Evolutionary conservation across 1,140 invertebrate genomes (phyloP).

Genomic region (Drosophila bifasciata): DNA sequence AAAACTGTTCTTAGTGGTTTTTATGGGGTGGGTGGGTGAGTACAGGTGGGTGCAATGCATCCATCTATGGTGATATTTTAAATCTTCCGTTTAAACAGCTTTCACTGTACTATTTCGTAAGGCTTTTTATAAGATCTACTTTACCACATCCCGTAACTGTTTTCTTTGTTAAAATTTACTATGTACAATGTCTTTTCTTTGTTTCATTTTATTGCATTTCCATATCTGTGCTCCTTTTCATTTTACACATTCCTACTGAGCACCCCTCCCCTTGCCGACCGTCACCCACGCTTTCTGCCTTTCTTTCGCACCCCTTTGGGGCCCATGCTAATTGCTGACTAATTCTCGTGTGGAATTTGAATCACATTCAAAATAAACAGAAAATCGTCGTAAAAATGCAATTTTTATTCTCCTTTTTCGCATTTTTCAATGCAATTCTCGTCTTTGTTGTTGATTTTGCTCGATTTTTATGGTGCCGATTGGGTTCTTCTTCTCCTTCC

Average conservation of each 20-base stretch:
- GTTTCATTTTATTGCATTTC: no score
- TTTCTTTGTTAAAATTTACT: no score
- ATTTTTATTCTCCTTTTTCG: constrained; percentile 26
- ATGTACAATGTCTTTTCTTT: no score
- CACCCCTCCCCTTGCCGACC: no score
- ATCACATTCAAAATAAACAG: constrained; percentile 25
- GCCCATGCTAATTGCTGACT: constrained; percentile 59
- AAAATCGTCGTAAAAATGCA: constrained; percentile 25
- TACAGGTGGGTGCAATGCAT: background rate
- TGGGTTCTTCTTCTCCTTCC: constrained; percentile 36
- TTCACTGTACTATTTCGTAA: no score
- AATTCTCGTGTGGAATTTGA: constrained; percentile 53
- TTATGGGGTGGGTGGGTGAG: background rate
- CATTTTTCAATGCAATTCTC: constrained; percentile 36
- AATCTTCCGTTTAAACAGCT: no score
- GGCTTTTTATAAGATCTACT: no score
- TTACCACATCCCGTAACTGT: no score
- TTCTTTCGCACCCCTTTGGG: constrained; percentile 1
- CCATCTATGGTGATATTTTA: background rate
- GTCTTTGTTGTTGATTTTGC: constrained; percentile 35
- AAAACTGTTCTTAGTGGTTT: constrained; percentile 4
- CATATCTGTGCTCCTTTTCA: no score
- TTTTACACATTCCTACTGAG: no score
- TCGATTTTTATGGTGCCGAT: constrained; percentile 45
- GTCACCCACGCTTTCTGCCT: background rate